A percentile compares a stretch with the other conserved stretches of the same genome.
phyloP scores from a whole-genome alignment of 2,888 invertebrate genomes.

The Oscheius sp. region DNA sequence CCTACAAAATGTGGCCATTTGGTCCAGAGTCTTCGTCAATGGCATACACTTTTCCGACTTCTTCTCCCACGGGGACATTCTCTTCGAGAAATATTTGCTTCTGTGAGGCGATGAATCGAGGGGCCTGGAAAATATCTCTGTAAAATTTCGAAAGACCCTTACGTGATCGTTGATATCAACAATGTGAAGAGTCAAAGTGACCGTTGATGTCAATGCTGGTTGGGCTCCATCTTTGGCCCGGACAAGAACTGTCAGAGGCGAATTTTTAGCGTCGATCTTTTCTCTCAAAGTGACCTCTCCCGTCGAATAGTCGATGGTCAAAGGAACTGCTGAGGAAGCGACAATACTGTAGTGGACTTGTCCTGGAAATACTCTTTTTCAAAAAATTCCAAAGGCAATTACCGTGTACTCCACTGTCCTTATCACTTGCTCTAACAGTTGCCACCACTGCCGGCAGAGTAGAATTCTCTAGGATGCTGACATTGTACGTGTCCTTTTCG shows the following conservation, averaged over 20 bases:
- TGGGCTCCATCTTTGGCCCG: constrained; percentile 95
- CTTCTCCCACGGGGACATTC: constrained; percentile 87
- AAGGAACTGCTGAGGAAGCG: constrained; percentile 85
- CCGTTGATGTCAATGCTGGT: constrained; percentile 92
- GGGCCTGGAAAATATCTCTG: constrained; percentile 76
- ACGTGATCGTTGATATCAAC: constrained; percentile 92
- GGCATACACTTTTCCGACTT: constrained; percentile 91
- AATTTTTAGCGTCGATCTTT: constrained; percentile 58
- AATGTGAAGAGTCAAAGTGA: constrained; percentile 90
- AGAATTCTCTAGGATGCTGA: constrained; percentile 83
- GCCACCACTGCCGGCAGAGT: constrained; percentile 86
- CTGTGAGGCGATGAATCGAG: constrained; percentile 88
- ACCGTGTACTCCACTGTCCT: constrained; percentile 91
- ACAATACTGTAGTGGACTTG: constrained; percentile 90
- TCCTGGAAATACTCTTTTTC: constrained; percentile 42
- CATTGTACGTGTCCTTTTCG: constrained; percentile 60
- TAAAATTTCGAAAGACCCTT: constrained; percentile 12
- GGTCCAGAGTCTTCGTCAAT: constrained; percentile 92
- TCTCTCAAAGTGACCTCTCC: constrained; percentile 79
- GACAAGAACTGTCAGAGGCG: constrained; percentile 82
- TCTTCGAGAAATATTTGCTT: constrained; percentile 94
- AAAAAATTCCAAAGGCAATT: not conserved
- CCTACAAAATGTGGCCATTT: constrained; percentile 53
- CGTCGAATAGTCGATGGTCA: constrained; percentile 91
- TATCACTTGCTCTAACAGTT: constrained; percentile 83